phyloP scores from a whole-genome alignment of 2,113 vertebrate species.

The Sciurus niger region DNA sequence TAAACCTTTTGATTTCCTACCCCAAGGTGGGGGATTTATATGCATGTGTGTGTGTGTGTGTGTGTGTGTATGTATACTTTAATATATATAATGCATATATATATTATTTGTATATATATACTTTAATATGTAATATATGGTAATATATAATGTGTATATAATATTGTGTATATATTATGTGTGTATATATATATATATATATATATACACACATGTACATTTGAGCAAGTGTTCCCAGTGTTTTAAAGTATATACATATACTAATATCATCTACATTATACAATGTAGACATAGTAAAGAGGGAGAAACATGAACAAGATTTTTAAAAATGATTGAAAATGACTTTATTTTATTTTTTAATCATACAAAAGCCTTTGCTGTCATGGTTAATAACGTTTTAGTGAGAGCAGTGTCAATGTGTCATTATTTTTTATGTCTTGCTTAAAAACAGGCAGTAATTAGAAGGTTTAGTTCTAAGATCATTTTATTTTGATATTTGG shows the following conservation, averaged over 20 bases:
- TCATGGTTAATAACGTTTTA: conserved; percentile 58
- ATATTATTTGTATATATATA: neutral
- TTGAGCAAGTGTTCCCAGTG: neutral
- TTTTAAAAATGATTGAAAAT: conserved; percentile 59
- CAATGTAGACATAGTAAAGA: neutral
- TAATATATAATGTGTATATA: neutral
- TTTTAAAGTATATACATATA: neutral
- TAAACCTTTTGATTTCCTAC: conserved; percentile 25
- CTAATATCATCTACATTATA: neutral
- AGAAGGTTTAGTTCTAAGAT: conserved; percentile 52
- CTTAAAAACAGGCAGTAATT: conserved; percentile 60
- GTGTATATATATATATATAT: too few relatives aligned
- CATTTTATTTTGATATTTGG: conserved; percentile 69
- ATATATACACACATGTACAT: neutral
- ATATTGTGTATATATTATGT: neutral
- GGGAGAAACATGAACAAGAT: conserved; percentile 50
- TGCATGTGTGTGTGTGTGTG: neutral
- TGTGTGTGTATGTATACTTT: neutral
- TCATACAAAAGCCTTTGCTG: conserved; percentile 24
- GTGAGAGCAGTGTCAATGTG: conserved; percentile 31
- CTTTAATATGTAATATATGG: too few relatives aligned
- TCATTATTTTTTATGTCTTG: conserved; percentile 57
- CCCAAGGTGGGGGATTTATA: neutral
- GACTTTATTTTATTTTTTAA: conserved; percentile 50
- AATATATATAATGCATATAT: neutral